These are phyloP conservation scores for Microcebus ravelobensis DNA, from an alignment of 2,113 vertebrate genomes.

Conservation along the genomic window DNA sequence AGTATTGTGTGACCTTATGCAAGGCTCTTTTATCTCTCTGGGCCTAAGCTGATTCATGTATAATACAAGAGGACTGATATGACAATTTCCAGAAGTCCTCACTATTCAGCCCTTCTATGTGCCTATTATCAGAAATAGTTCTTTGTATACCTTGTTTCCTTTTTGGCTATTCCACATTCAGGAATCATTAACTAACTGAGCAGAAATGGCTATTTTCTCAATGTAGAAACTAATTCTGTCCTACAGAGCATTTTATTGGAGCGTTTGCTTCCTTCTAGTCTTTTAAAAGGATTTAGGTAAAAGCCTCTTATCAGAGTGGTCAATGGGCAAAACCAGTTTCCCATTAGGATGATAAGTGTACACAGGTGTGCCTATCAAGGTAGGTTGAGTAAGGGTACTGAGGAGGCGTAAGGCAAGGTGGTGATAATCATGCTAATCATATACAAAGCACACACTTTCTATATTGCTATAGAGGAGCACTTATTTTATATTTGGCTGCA, in stretches of 20 bases:
- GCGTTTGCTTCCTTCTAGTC: conserved; percentile 9
- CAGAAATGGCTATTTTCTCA: neutral
- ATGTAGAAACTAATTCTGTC: neutral
- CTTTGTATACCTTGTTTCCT: neutral
- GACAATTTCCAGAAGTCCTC: neutral
- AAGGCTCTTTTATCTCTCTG: neutral
- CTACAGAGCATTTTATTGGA: neutral
- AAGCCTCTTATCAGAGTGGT: neutral
- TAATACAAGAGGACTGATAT: neutral
- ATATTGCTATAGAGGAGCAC: neutral
- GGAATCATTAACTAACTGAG: neutral
- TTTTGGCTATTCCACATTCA: neutral
- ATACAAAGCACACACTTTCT: neutral
- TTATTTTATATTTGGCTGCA: conserved; percentile 28
- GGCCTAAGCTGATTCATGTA: neutral
- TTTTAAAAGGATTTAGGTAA: neutral
- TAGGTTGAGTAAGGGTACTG: neutral
- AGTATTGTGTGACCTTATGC: neutral
- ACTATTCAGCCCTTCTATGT: neutral
- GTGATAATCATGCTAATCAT: neutral
- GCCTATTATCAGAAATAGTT: neutral
- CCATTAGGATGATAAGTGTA: neutral
- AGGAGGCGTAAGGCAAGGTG: neutral
- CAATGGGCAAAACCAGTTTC: neutral
- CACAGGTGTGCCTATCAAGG: neutral